Evolutionary conservation across 2,113 vertebrate species (phyloP), one percentile per base, ranked within the genome.

Genomic region (Bombycilla garrulus): DNA sequence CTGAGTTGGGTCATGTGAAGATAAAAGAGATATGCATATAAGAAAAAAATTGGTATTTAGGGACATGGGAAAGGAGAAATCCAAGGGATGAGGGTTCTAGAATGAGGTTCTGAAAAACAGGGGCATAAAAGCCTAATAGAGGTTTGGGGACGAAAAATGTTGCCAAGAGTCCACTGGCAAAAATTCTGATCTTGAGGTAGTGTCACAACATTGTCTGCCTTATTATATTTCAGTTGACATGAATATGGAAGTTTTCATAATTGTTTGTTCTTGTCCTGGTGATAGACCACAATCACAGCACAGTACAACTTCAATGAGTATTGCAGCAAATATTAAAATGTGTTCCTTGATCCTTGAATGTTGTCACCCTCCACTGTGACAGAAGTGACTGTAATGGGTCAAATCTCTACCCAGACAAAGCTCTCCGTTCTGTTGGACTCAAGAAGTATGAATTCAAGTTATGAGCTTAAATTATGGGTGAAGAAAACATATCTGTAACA

Each of bases 291-390:
- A 77, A 18, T 12, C 1, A 0, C 3, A 5, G 26, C 65, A 78
- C 14, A 45, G 24, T 35, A 15, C 33, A 73, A 4, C 14, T 31
- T 87, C 31, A 81, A 5, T 48, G 29, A 51, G 7, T 22, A 51
- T 25, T 25, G 69, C 0, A 80, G 21, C 10, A 87, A 38, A 64
- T 44, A 73, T 42, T 47, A 48, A 44, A 53, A 51, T 0, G 0
- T 36, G 5, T 67, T 72, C 18, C 9, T 15, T 56, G 24, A 33
- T 47, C 23, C 6, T 6, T 61, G 21, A 73, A 26, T 48, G 47
- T 23, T 38, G 3, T 53, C 21, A 81, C 21, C 33, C 40, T 45
- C 28, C 4, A 4, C 19, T 26, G 28, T 3, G 10, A 71, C 11
- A 24, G 56, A 40, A 62, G n/a, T 21, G 24, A 79, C 36, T 61